Conservation (phyloP, 2,113 vertebrate species). For the Oncorhynchus gorbuscha region DNA sequence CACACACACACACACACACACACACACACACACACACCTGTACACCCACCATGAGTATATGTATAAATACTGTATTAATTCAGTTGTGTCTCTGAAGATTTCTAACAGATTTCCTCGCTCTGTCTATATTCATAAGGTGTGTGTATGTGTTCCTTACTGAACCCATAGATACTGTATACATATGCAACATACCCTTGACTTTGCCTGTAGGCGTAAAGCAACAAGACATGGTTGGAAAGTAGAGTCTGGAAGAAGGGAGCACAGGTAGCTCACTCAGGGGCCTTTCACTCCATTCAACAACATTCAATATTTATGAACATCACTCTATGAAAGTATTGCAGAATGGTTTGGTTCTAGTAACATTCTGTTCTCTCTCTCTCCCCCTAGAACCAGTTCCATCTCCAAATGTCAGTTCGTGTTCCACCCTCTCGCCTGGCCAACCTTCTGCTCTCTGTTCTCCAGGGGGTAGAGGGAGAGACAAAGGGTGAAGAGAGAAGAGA, state of each 20-base stretch:
- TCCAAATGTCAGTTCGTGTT: slow-evolving; percentile 83
- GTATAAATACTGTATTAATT: slow-evolving; percentile 53
- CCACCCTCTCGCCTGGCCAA: slow-evolving; percentile 81
- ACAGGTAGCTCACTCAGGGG: no score
- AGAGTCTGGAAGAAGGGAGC: no score
- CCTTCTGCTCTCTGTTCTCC: slow-evolving; percentile 78
- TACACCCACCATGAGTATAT: neutral
- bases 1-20: neutral
- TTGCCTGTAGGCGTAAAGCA: slow-evolving; percentile 42
- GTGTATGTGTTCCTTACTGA: neutral
- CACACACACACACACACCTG: no score
- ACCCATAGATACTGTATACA: slow-evolving; percentile 23
- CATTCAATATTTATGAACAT: no score
- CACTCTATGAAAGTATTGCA: neutral
- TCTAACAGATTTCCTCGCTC: slow-evolving; percentile 21
- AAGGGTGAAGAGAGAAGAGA: slow-evolving; percentile 73
- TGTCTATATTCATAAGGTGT: neutral
- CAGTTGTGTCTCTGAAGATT: slow-evolving; percentile 48
- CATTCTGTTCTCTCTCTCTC: neutral
- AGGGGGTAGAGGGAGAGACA: slow-evolving; percentile 69
- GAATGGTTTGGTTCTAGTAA: neutral
- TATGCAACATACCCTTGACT: slow-evolving; percentile 43
- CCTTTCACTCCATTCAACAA: no score
- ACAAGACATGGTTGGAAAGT: no score
- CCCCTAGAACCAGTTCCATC: slow-evolving; percentile 84